A percentile compares a stretch with the other conserved stretches of the same genome.
These are phyloP conservation scores for Solen grandis DNA, from an alignment of 1,140 invertebrate genomes.

Conservation along the genomic window DNA sequence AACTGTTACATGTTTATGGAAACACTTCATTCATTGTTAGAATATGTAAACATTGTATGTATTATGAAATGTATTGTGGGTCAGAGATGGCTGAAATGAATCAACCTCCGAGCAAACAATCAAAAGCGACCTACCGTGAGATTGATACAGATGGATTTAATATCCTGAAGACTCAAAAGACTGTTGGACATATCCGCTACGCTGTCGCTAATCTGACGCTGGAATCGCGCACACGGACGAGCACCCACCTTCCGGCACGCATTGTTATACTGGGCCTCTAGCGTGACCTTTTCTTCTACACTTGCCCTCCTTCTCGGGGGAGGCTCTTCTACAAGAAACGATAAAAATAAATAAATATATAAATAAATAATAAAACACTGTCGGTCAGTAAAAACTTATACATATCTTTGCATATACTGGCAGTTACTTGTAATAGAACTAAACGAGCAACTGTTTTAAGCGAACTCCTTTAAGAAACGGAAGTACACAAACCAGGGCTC, in stretches of 20 bases:
- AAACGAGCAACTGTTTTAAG: too few relatives aligned
- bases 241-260: slow-evolving; percentile 52
- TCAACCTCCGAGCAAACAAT: not conserved
- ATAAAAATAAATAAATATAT: too few relatives aligned
- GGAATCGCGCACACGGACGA: slow-evolving; percentile 55
- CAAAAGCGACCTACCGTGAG: slow-evolving; percentile 61
- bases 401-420: too few relatives aligned
- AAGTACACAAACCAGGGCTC: too few relatives aligned
- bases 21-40: not conserved
- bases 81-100: not conserved
- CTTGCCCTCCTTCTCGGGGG: too few relatives aligned
- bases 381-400: too few relatives aligned
- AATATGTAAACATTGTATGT: not conserved
- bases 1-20: not conserved
- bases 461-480: too few relatives aligned
- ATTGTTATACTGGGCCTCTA: slow-evolving; percentile 36
- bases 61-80: not conserved
- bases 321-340: too few relatives aligned
- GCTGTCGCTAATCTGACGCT: slow-evolving; percentile 55
- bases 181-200: slow-evolving; percentile 50
- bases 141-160: slow-evolving; percentile 63
- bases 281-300: not conserved
- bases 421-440: too few relatives aligned
- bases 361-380: too few relatives aligned
- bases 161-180: slow-evolving; percentile 53